Base-by-base conservation (phyloP, 2,113 vertebrate species). In the Accipiter virgatus region DNA sequence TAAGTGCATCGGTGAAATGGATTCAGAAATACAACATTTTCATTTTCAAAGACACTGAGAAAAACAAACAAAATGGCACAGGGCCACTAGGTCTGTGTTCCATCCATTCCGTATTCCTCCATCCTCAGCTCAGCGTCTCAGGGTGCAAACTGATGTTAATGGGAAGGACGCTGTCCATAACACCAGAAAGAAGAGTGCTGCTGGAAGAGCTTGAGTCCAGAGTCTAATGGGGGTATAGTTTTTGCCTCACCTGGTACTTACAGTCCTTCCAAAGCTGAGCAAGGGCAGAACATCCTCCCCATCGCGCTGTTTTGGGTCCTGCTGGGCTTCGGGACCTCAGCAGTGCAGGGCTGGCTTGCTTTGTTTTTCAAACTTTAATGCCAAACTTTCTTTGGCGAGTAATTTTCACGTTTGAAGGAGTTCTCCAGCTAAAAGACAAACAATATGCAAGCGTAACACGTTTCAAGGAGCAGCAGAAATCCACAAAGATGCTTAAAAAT, bases 51-150 rank as follows among this genome's bases (percentile, higher is more conserved):
- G 34, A 22, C 23, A 40, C 11, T 13, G 61, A 55, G 50, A 48
- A 86, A 58, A 74, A 38, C 21, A 61, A 58, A 70, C 4, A 1
- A 63, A 89, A 65, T 15, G 19, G 27, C 38, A 16, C 9, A 26
- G 42, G 65, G 20, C 43, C 45, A 45, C 15, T 34, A 17, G 21
- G 34, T 42, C 81, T 71, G 10, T 55, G 20, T 47, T 87, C 66
- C 58, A 47, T 32, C 18, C 7, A 7, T 6, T 59, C 7, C 2
- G 0, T 0, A 0, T 71, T 74, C n/a, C 53, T 20, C 8, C 31
- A 36, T 19, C 47, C 53, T 91, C 72, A 88, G 34, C 20, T 78
- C 15, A 84, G 6, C 0, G 0, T 47, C 27, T 52, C 66, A 52
- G 26, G 18, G 21, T 67, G 15, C 13, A 68, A 67, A 55, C 11